Base-by-base conservation (phyloP, 2,113 vertebrate genomes). In the Haliaeetus leucogaster region DNA sequence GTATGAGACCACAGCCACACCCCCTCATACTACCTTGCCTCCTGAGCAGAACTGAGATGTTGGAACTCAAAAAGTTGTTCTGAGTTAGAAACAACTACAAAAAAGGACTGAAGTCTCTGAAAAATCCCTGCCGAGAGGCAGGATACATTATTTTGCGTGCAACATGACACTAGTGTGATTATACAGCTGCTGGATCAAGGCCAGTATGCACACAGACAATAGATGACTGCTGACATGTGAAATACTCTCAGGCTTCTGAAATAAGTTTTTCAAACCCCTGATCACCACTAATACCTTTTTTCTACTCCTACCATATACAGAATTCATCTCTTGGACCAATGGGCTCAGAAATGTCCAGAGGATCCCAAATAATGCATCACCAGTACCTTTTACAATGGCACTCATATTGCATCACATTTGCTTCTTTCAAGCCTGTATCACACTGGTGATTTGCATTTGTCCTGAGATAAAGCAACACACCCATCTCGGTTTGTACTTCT, bases 1-100 rank as follows among this genome's bases (percentile, higher is more conserved):
- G 7, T 30, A 19, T 16, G 32, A 85, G 40, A 55, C 65, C 30
- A 65, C 22, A 79, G 50, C 13, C 27, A 72, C 43, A 13, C 1
- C n/a, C 22, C 15, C 26, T 62, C 16, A 65, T 8, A 16, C 13
- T 32, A 62, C 38, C 8, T 25, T 42, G 47, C 36, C 32, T 91
- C 30, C 47, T 15, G 2, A 82, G 34, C 10, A 72, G 43, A 90
- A 86, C 7, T 0, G 0, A 59, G 23, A 29, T 56, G 32, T 7
- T 68, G 43, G 32, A 87, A 76, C 9, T 23, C 29, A 63, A 27
- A 45, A 45, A 25, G 58, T 50, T 86, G 7, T 42, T 76, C 61
- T 63, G 65, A 77, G 20, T 38, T 48, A 78, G 38, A 20, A 20
- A 18, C 26, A 74, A 45, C 29, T 61, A 36, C 53, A 58, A 56